Base-by-base conservation (phyloP, 1,140 invertebrate species). In the Diorhabda elongata region DNA sequence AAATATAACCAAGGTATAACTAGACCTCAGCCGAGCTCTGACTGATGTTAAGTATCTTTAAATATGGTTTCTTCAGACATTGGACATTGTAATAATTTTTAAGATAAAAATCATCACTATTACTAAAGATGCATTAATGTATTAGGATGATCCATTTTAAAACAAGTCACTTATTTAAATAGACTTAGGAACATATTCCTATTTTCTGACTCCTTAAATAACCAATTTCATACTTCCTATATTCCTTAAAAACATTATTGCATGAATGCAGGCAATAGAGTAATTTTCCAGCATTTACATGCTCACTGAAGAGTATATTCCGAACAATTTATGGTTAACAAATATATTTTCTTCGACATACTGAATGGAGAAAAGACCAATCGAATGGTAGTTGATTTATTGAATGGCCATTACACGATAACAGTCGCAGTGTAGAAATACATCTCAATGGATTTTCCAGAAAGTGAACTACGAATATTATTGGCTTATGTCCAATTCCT, bases 261-360 rank as follows among this genome's bases (percentile, higher is more conserved):
- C 6, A 52, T 52, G 6, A 52, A 6, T 52, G 47, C 47, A 52
- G 47, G 6, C 6, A 8, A 52, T 52, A 52, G n/a, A 52, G 47
- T 52, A 52, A 52, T 52, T 52, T 52, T 52, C 47, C 47, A n/a
- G 47, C 47, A 52, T 52, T 52, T 52, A 52, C 47, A 52, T 52
- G 47, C 47, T 52, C 47, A 52, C 6, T 52, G 47, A 52, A 52
- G 47, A 52, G 47, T n/a, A 52, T 52, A 52, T 52, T 52, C 47
- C 47, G n/a, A 52, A 52, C 47, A 52, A 52, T 52, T 52, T 52
- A 52, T 52, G n/a, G 47, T n/a, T 52, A 52, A 52, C 47, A 52
- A 52, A 52, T 52, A 52, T 52, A 52, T 52, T 52, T 52, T 52
- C 47, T 52, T n/a, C 47, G 47, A 52, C n/a, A 52, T 52, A 52